These are phyloP conservation scores for Odobenus rosmarus DNA, from an alignment of 2,113 vertebrate genomes.

Conservation along the genomic window DNA sequence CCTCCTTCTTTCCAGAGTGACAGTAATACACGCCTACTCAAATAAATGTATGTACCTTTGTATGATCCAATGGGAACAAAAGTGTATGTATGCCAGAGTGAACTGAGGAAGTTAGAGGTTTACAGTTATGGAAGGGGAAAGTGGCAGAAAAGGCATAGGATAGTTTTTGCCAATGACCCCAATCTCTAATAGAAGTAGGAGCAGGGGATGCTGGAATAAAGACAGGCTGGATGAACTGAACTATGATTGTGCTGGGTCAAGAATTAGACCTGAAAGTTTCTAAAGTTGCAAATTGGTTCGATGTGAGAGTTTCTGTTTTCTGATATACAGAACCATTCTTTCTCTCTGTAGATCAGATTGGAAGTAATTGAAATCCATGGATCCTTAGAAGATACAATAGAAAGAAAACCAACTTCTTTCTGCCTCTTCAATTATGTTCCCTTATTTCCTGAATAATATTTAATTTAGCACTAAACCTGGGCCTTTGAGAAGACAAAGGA, in stretches of 20 bases:
- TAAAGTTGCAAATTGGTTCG: not conserved
- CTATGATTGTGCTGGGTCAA: not conserved
- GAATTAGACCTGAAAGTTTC: not conserved
- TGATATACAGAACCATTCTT: not conserved
- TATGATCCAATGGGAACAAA: not conserved
- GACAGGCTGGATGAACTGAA: not conserved
- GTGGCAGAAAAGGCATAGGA: not conserved
- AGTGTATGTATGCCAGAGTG: not conserved
- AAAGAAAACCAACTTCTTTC: not conserved
- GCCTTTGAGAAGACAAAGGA: not conserved
- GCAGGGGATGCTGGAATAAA: not conserved
- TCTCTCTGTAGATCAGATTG: not conserved
- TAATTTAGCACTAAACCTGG: not conserved
- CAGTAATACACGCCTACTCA: not conserved
- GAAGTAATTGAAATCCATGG: not conserved
- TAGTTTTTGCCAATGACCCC: not conserved
- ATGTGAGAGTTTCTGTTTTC: not conserved
- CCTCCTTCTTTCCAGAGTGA: not conserved
- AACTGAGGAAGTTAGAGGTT: not conserved
- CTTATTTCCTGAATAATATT: slow-evolving; percentile 10
- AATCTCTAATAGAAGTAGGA: not conserved
- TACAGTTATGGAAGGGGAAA: not conserved
- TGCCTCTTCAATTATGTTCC: not conserved
- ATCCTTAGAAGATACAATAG: not conserved
- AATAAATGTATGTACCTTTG: not conserved